phyloP scores from a whole-genome alignment of 2,797 vertebrate species.

The Leucoraja ocellata region DNA sequence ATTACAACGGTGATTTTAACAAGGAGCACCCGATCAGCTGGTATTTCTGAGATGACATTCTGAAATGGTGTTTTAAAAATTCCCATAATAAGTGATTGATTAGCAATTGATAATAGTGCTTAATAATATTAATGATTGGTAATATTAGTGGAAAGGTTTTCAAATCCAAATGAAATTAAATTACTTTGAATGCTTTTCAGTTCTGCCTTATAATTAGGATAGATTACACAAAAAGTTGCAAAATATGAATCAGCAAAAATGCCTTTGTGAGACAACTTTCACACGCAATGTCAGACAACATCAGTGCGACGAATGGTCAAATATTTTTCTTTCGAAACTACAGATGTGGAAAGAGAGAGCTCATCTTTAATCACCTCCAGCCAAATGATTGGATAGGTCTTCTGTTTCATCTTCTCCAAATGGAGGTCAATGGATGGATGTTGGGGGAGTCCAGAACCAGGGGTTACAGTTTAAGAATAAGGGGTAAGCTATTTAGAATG shows the following conservation, averaged over 20 bases:
- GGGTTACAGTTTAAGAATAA: no score
- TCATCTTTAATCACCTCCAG: background rate
- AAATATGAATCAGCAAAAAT: background rate
- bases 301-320: background rate
- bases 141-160: background rate
- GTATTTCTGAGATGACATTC: background rate
- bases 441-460: no score
- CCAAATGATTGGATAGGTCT: background rate
- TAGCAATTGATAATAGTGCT: no score
- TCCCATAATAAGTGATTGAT: background rate
- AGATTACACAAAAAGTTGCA: background rate
- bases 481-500: no score
- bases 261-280: background rate
- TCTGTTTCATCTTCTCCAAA: background rate
- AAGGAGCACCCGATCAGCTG: background rate
- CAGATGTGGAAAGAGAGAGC: background rate
- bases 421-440: background rate
- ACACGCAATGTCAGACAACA: background rate
- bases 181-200: background rate
- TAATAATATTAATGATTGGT: background rate
- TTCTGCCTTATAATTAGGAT: background rate
- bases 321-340: background rate
- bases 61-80: background rate
- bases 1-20: background rate
- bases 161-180: background rate